A percentile compares a stretch with the other conserved stretches of the same genome.
Evolutionary conservation across 1,140 invertebrate species (phyloP).

Genomic region (Pseudomyrmex cubaensis): DNA sequence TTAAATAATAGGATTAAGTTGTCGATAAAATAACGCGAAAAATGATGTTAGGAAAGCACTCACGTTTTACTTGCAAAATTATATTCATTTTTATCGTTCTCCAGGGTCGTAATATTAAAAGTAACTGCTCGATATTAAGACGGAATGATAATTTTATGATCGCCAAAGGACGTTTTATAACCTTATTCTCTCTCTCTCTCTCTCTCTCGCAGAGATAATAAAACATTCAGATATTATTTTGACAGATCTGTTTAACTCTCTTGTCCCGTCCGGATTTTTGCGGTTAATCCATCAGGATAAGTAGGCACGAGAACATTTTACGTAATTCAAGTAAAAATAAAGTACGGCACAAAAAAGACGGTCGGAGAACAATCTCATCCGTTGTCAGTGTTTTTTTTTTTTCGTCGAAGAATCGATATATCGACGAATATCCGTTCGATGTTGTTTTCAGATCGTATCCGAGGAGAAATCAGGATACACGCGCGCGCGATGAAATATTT

Average conservation of each 20-base stretch:
- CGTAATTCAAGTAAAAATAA: conserved; percentile 14
- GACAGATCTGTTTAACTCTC: conserved; percentile 3
- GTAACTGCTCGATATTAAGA: conserved; percentile 38
- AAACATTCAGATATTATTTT: conserved; percentile 23
- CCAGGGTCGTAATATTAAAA: conserved; percentile 37
- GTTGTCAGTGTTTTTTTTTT: background rate
- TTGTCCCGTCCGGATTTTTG: background rate
- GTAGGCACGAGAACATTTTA: background rate
- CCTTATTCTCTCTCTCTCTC: background rate
- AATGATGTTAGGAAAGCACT: background rate
- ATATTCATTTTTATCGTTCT: conserved; percentile 42
- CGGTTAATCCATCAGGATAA: background rate
- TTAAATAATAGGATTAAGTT: conserved; percentile 11
- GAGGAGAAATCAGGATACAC: background rate
- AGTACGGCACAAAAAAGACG: conserved; percentile 12
- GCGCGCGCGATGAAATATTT: conserved; percentile 38
- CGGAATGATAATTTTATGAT: conserved; percentile 38
- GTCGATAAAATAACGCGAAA: background rate
- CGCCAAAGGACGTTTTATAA: conserved; percentile 37
- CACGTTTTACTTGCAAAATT: conserved; percentile 31
- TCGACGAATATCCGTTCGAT: conserved; percentile 8
- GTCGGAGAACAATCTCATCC: background rate
- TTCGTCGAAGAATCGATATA: conserved; percentile 17
- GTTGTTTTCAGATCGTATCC: conserved; percentile 5
- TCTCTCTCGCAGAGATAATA: conserved; percentile 8